phyloP scores from a whole-genome alignment of 1,140 invertebrate genomes.

The Drosophila sproati region DNA sequence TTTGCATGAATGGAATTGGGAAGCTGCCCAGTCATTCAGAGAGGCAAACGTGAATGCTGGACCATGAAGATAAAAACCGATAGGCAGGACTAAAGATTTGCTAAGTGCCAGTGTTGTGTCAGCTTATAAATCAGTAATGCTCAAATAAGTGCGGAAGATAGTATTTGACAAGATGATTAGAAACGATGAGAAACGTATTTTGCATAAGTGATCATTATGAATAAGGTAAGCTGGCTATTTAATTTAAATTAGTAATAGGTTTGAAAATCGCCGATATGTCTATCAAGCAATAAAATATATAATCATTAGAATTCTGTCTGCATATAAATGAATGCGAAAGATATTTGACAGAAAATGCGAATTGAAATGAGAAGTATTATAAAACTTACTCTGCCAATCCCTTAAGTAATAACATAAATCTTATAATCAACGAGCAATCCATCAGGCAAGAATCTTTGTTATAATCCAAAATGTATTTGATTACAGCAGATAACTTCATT shows the following conservation, averaged over 20 bases:
- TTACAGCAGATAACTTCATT: not conserved
- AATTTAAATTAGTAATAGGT: too few relatives aligned
- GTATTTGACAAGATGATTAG: constrained; percentile 36
- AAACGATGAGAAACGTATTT: constrained; percentile 38
- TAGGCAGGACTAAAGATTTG: constrained; percentile 53
- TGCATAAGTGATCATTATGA: too few relatives aligned
- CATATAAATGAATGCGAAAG: too few relatives aligned
- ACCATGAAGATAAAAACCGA: constrained; percentile 60
- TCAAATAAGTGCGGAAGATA: constrained; percentile 26
- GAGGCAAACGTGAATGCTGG: not conserved
- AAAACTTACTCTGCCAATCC: too few relatives aligned
- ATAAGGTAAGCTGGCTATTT: too few relatives aligned
- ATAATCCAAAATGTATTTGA: not conserved
- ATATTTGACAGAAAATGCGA: too few relatives aligned
- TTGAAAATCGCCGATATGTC: not conserved
- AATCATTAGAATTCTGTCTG: not conserved
- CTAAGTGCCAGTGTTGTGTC: constrained; percentile 67
- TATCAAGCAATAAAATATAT: not conserved
- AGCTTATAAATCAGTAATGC: constrained; percentile 72
- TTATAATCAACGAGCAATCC: not conserved
- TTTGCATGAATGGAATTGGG: constrained; percentile 68
- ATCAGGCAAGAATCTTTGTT: not conserved
- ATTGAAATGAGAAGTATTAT: too few relatives aligned
- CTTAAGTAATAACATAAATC: not conserved
- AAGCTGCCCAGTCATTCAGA: constrained; percentile 53